Evolutionary conservation across 2,888 invertebrate species (phyloP).

Genomic region (Agapostemon virescens): DNA sequence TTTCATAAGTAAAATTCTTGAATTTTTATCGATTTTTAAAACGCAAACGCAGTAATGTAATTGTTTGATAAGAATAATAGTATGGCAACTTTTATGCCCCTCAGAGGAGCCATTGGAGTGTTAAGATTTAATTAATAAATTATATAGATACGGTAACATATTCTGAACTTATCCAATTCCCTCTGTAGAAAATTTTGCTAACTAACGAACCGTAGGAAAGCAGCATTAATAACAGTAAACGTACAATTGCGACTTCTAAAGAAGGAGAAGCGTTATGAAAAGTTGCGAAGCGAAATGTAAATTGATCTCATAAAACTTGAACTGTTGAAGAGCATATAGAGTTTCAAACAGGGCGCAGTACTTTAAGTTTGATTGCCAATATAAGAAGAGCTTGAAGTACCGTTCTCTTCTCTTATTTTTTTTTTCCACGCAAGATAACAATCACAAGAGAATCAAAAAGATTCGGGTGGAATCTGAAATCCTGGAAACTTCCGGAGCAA

Average conservation of each 20-base stretch:
- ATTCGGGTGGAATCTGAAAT: conserved; percentile 45
- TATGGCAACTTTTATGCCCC: too few relatives aligned
- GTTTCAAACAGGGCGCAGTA: background rate
- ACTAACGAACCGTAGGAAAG: background rate
- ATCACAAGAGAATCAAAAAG: conserved; percentile 24
- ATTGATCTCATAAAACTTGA: conserved; percentile 19
- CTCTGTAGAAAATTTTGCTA: too few relatives aligned
- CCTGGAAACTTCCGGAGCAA: conserved; percentile 49
- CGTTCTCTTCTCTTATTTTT: background rate
- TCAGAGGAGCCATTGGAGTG: too few relatives aligned
- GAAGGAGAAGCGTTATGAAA: background rate
- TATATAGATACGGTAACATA: background rate
- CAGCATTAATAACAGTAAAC: background rate
- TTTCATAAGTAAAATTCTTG: too few relatives aligned
- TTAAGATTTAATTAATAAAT: too few relatives aligned
- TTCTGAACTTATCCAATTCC: background rate
- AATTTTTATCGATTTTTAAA: too few relatives aligned
- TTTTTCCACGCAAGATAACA: conserved; percentile 22
- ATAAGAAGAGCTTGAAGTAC: background rate
- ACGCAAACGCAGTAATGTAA: too few relatives aligned
- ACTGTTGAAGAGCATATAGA: background rate
- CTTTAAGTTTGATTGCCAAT: conserved; percentile 18
- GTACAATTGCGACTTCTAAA: too few relatives aligned
- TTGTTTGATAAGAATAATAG: too few relatives aligned
- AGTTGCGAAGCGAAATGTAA: conserved; percentile 11